Conservation (phyloP, 2,797 vertebrate genomes). For the Dromococcyx pavoninus region DNA sequence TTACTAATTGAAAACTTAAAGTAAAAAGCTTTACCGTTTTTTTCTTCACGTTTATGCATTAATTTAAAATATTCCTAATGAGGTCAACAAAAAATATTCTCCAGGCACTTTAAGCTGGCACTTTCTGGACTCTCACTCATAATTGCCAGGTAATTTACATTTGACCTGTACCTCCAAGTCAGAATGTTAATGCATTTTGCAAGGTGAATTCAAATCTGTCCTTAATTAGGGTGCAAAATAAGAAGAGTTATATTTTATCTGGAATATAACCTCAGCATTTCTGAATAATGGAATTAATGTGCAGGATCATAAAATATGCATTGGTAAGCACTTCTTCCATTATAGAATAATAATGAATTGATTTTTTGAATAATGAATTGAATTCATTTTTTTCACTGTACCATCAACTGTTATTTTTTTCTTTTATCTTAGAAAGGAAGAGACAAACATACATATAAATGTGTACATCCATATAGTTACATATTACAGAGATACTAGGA, state of each 20-base stretch:
- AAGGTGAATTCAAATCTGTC: conserved; percentile 59
- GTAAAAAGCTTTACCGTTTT: neutral
- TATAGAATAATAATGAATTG: neutral
- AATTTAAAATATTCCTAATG: conserved; percentile 39
- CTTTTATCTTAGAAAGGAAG: neutral
- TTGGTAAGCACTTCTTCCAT: neutral
- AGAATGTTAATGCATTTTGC: conserved; percentile 59
- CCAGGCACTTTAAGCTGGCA: conserved; percentile 1
- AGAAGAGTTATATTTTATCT: conserved; percentile 25
- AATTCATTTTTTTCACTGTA: neutral
- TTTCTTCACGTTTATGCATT: conserved; percentile 36
- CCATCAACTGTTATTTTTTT: neutral
- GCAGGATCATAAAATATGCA: neutral
- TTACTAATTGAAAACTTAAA: neutral
- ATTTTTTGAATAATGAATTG: neutral
- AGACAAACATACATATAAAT: neutral
- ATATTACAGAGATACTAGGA: neutral
- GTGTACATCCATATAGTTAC: neutral
- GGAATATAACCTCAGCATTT: conserved; percentile 48
- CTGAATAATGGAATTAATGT: conserved; percentile 24
- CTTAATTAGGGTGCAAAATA: conserved; percentile 51
- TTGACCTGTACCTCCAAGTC: conserved; percentile 58
- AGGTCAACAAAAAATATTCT: conserved; percentile 61
- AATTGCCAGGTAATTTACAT: conserved; percentile 71
- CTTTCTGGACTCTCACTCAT: conserved; percentile 32